Conservation (phyloP, 2,888 invertebrate species). For the Eristalinus aeneus region DNA sequence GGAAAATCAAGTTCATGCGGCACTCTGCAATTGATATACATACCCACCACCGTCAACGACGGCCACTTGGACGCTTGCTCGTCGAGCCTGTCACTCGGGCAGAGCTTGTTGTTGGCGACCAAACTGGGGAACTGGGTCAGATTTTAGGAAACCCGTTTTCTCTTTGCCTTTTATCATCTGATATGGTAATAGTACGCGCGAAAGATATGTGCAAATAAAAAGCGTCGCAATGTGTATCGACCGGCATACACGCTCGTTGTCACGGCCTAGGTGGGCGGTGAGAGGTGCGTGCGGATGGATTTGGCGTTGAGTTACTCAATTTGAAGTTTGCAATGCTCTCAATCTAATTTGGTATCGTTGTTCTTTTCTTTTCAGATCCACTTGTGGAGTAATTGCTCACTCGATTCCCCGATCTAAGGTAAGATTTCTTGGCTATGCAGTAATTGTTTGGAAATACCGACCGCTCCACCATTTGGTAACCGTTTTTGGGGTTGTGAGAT, state of each 20-base stretch:
- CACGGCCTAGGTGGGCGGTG: not conserved
- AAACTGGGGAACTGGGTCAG: conserved; percentile 79
- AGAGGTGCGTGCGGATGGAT: not conserved
- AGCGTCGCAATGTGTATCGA: conserved; percentile 41
- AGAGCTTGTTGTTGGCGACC: conserved; percentile 24
- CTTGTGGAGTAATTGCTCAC: conserved; percentile 3
- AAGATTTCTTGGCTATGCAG: not conserved
- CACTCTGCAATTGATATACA: conserved; percentile 5
- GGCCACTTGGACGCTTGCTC: not conserved
- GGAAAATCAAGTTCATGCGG: conserved; percentile 64
- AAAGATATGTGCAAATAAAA: conserved; percentile 65
- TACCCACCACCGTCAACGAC: not conserved
- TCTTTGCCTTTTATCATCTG: conserved; percentile 76
- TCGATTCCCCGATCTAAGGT: conserved; percentile 33
- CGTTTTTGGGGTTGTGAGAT: not conserved
- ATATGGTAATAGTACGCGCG: conserved; percentile 69
- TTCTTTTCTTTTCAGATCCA: conserved; percentile 22
- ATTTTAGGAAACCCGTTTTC: conserved; percentile 79
- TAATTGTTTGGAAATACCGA: not conserved
- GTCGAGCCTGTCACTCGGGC: conserved; percentile 15
- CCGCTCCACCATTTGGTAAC: not conserved
- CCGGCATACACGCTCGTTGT: not conserved
- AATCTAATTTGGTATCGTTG: conserved; percentile 11
- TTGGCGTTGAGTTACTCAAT: not conserved
- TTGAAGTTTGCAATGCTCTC: not conserved